Evolutionary conservation across 2,888 invertebrate genomes (phyloP).

Genomic region (Drosophila neutralis): DNA sequence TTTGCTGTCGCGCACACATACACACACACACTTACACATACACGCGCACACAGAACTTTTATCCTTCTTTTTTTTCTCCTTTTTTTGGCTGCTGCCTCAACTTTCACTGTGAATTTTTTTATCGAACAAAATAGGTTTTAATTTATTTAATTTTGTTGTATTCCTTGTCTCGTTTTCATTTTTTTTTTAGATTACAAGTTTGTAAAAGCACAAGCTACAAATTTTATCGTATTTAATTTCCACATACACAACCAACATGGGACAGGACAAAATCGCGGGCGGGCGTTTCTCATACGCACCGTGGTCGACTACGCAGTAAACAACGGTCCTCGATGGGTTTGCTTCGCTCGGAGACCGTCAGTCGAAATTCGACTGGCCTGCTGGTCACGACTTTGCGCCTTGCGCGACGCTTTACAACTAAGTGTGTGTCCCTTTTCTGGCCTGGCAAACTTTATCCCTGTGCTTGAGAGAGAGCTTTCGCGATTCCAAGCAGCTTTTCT

Average conservation of each 20-base stretch:
- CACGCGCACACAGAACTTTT: constrained; percentile 45
- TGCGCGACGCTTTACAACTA: constrained; percentile 16
- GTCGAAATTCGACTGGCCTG: constrained; percentile 29
- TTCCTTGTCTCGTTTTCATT: constrained; percentile 17
- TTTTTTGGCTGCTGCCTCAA: constrained; percentile 20
- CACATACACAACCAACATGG: constrained; percentile 27
- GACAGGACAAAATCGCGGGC: constrained; percentile 34
- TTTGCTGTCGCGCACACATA: constrained; percentile 52
- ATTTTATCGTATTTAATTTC: constrained; percentile 29
- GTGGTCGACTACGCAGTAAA: constrained; percentile 43
- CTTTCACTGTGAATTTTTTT: constrained; percentile 38
- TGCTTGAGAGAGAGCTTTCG: constrained; percentile 48
- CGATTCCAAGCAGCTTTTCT: constrained; percentile 45
- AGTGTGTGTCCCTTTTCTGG: constrained; percentile 8
- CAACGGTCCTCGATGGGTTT: constrained; percentile 24
- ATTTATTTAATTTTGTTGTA: constrained; percentile 24
- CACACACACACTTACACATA: constrained; percentile 20
- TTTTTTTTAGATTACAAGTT: constrained; percentile 29
- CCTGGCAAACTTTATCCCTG: constrained; percentile 32
- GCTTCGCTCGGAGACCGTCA: constrained; percentile 2
- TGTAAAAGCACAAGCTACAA: constrained; percentile 49
- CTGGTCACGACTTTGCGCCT: constrained; percentile 56
- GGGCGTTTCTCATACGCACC: constrained; percentile 59
- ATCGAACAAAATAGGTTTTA: constrained; percentile 23
- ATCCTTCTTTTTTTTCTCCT: constrained; percentile 26